Base-by-base conservation (phyloP, 1,140 invertebrate species). In the Caenorhabditis remanei region DNA sequence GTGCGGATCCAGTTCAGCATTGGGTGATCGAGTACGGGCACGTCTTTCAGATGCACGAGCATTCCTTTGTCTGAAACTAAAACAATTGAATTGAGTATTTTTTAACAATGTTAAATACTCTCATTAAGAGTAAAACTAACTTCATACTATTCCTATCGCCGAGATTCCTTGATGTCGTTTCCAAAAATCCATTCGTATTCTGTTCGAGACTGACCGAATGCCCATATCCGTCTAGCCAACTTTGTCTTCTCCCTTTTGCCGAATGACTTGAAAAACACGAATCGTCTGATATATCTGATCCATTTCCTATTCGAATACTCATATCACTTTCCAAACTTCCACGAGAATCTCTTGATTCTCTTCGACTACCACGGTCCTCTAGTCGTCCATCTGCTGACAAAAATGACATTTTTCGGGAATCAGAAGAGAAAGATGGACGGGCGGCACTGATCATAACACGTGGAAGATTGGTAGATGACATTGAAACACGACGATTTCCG, bases 391-490 rank as follows among this genome's bases (percentile, higher is more conserved):
- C 91, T 6, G 91, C 91, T 6, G 91, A 92, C 21, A 92, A 89
- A 83, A 92, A 92, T 43, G 91, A 92, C 91, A 92, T 92, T 84
- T 92, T 92, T 50, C 91, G 84, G n/a, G 67, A 85, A n/a, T 88
- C 87, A n/a, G 67, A 71, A 6, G 87, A 85, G 67, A 88, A 85
- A 19, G 91, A 92, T 13, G 92, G 92, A 32, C 92, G 83, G 32
- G 91, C 92, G 7, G 91, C 91, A n/a, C 91, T 92, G 63, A 92
- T 92, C 63, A 92, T 86, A 8, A 92, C 85, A 9, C 92, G 86
- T n/a, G 91, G 91, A 14, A 92, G 87, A 82, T 92, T 92, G 43
- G 89, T 91, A 40, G 67, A 85, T 61, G 83, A 86, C 91, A 92
- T 92, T 19, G 88, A 90, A 32, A 92, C 91, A 21, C 91, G 79